A percentile compares a stretch with the other conserved stretches of the same genome.
phyloP scores from a whole-genome alignment of 2,113 vertebrate species.

The Neogobius melanostomus region DNA sequence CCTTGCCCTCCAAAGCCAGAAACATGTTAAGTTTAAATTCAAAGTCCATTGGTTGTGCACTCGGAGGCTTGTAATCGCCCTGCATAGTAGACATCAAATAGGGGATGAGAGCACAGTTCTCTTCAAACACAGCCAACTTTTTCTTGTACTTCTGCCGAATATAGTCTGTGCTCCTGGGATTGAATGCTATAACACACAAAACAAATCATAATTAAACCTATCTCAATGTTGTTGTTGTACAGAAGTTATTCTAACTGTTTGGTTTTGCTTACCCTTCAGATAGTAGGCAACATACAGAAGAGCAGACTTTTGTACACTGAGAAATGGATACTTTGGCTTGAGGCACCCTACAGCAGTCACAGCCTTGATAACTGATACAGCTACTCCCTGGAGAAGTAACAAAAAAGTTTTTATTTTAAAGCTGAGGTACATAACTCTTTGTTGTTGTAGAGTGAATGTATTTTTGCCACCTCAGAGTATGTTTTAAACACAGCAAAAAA shows the following conservation, averaged over 20 bases:
- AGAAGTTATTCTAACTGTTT: not conserved
- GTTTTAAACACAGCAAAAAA: too few relatives aligned
- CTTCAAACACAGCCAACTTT: constrained; percentile 82
- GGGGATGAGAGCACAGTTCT: constrained; percentile 85
- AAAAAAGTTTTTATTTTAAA: not conserved
- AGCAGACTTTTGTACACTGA: constrained; percentile 83
- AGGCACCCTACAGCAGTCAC: constrained; percentile 87
- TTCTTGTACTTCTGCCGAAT: constrained; percentile 79
- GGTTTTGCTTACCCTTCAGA: constrained; percentile 86
- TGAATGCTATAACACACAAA: constrained; percentile 80
- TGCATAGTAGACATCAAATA: constrained; percentile 83
- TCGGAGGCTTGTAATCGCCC: constrained; percentile 73
- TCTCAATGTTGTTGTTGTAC: not conserved
- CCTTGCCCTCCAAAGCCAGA: constrained; percentile 75
- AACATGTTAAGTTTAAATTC: constrained; percentile 81
- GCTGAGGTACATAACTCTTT: too few relatives aligned
- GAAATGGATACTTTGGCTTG: constrained; percentile 93
- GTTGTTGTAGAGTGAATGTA: too few relatives aligned
- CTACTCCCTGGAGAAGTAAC: constrained; percentile 77
- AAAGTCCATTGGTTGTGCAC: constrained; percentile 78
- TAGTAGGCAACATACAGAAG: constrained; percentile 87
- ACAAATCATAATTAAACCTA: not conserved
- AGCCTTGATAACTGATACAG: constrained; percentile 87
- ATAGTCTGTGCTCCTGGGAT: constrained; percentile 76
- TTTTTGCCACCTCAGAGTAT: too few relatives aligned